Evolutionary conservation across 2,797 vertebrate genomes (phyloP), one percentile per base, ranked within the genome.

Genomic region (Rhinogobio ventralis): DNA sequence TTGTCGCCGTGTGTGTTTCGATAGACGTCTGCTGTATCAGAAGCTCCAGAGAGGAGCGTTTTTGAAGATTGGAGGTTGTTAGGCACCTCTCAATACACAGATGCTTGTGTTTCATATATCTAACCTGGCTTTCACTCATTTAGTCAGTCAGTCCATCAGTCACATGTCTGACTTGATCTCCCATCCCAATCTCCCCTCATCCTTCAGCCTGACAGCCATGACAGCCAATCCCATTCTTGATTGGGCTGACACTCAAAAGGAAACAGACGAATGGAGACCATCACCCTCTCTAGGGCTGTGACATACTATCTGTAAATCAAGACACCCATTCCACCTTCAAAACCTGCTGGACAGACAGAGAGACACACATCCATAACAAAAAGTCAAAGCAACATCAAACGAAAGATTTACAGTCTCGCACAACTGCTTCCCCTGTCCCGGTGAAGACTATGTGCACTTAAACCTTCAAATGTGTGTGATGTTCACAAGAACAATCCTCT

Each of bases 151-250:
- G 83, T 88, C 77, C 82, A 89, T 89, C 85, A 86, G 85, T 86
- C 88, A 84, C 83, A 84, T 36, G 62, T 67, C 85, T 85, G 86
- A 87, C 78, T 19, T n/a, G 79, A 81, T 80, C 71, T 84, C 55
- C 74, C 73, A 73, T 81, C 69, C 75, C 82, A 78, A 87, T 84
- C 86, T 86, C 71, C 75, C 69, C 75, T 87, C 84, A 87, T 89
- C 62, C 78, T 72, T 87, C 82, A 87, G 79, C 39, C 74, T 83
- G 83, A 87, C 85, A 86, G 33, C 64, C 69, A 36, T 85, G 86
- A 89, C 88, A 89, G 83, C 86, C 85, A 86, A 75, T 89, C 72
- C 79, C 83, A 75, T 57, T 83, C 83, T 87, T 84, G 81, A 89
- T 85, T 84, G 60, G 76, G 45, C 68, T 83, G 83, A 83, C 71